Evolutionary conservation across 1,140 invertebrate species (phyloP).

Genomic region (Drosophila bipectinata): DNA sequence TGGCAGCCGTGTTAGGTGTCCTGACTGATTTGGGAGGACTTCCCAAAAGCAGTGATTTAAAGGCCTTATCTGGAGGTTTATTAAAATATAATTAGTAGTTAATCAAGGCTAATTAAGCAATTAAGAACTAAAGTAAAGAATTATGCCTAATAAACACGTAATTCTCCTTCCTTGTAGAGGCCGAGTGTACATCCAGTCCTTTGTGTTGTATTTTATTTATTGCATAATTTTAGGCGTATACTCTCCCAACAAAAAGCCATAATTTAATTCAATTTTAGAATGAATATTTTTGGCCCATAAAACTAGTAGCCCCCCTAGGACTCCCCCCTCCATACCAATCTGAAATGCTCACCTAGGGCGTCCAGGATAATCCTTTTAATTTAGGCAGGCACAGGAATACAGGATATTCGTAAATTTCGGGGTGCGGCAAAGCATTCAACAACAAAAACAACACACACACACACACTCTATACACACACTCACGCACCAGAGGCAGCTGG

Average conservation of each 20-base stretch:
- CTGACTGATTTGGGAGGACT: not conserved
- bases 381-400: constrained; percentile 38
- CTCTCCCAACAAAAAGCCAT: constrained; percentile 5
- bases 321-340: not conserved
- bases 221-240: constrained; percentile 51
- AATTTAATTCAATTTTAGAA: constrained; percentile 41
- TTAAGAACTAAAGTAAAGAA: no score
- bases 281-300: constrained; percentile 5
- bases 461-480: constrained; percentile 7
- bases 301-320: constrained; percentile 18
- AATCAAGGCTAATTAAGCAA: not conserved
- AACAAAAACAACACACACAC: constrained; percentile 37
- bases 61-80: not conserved
- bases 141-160: no score
- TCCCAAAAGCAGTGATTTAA: not conserved
- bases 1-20: constrained; percentile 21
- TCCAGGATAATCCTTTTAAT: constrained; percentile 69
- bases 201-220: constrained; percentile 5
- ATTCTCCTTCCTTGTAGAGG: no score
- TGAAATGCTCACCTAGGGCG: constrained; percentile 49
- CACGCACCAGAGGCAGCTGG: constrained; percentile 32
- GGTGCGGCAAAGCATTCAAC: constrained; percentile 62
- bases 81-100: not conserved
- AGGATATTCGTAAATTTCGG: constrained; percentile 45
- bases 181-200: not conserved